Percentiles rank a stretch among this genome's conserved stretches.
Evolutionary conservation across 2,797 vertebrate species (phyloP).

Genomic region (Heliangelus exortis): DNA sequence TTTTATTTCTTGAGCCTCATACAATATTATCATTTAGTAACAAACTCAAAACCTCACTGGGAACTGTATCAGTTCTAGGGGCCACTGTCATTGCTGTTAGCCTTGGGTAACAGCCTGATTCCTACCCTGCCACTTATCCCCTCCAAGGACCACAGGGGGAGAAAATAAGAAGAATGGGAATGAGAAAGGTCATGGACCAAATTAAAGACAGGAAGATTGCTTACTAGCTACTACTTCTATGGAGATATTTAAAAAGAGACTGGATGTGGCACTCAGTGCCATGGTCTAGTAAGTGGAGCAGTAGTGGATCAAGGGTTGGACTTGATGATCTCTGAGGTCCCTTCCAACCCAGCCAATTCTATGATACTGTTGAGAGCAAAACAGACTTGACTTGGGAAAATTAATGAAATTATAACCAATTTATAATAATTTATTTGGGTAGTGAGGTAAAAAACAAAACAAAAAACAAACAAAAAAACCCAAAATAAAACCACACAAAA

Average conservation of each 20-base stretch:
- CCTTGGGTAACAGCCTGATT: background rate
- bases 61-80: background rate
- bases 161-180: background rate
- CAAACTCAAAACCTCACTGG: background rate
- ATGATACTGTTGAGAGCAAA: background rate
- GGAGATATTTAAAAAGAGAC: too few relatives aligned
- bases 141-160: background rate
- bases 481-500: background rate
- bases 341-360: too few relatives aligned
- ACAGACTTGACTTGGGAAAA: background rate
- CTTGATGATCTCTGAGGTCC: too few relatives aligned
- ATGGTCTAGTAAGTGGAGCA: too few relatives aligned
- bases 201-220: background rate
- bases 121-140: background rate
- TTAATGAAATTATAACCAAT: background rate
- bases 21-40: background rate
- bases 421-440: background rate
- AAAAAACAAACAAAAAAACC: too few relatives aligned
- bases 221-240: background rate
- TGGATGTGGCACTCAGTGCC: too few relatives aligned
- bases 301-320: too few relatives aligned
- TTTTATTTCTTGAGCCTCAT: background rate
- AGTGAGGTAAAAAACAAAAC: background rate
- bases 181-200: background rate
- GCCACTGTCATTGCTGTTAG: background rate